phyloP scores from a whole-genome alignment of 2,888 invertebrate genomes.

The Dinocampus coccinellae region DNA sequence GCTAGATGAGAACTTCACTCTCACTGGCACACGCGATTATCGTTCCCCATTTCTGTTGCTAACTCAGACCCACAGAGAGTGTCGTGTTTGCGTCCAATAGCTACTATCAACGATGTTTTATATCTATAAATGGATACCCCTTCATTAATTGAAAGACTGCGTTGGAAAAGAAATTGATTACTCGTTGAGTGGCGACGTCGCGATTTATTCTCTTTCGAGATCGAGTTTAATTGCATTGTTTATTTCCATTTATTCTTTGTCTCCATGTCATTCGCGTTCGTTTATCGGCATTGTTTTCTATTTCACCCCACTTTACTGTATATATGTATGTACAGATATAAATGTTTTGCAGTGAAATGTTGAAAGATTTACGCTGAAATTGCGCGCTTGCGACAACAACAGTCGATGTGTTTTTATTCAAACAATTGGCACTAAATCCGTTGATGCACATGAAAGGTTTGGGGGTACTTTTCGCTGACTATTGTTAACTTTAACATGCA shows the following conservation, averaged over 20 bases:
- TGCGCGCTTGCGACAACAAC: slow-evolving; percentile 2
- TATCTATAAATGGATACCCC: slow-evolving; percentile 23
- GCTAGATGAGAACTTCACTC: neutral
- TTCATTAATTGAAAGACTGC: slow-evolving; percentile 33
- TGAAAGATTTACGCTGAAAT: slow-evolving; percentile 5
- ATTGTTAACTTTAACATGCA: neutral
- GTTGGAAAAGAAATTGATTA: slow-evolving; percentile 24
- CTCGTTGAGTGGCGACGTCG: slow-evolving; percentile 15
- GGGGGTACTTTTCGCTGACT: neutral
- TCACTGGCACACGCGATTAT: slow-evolving; percentile 9
- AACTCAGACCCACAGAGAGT: neutral
- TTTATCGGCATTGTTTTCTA: slow-evolving; percentile 28
- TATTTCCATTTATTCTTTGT: slow-evolving; percentile 8
- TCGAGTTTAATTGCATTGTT: slow-evolving; percentile 18
- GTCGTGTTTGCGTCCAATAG: slow-evolving; percentile 7
- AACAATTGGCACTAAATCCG: slow-evolving; percentile 1
- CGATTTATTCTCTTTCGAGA: slow-evolving; percentile 22
- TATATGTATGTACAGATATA: neutral
- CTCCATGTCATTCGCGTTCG: slow-evolving; percentile 2
- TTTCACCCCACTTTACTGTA: neutral
- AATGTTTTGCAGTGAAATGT: neutral
- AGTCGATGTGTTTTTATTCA: neutral
- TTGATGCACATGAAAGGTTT: neutral
- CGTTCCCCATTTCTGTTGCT: slow-evolving; percentile 19
- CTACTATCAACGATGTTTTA: slow-evolving; percentile 23